These are phyloP conservation scores for Helicoverpa assulta DNA, from an alignment of 2,888 invertebrate species.

Conservation along the genomic window DNA sequence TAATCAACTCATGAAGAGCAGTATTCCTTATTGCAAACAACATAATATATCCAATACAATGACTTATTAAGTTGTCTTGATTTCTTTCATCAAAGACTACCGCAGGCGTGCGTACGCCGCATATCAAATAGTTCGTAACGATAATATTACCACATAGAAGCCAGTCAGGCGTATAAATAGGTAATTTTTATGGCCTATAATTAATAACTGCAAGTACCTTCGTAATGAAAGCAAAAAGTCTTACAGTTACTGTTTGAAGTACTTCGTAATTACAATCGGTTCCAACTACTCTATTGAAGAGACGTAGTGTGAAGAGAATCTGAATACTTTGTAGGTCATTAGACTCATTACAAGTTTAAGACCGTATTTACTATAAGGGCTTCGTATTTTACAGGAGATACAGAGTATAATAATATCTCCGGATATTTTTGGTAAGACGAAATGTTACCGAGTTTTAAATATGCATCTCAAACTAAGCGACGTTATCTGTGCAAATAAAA, in stretches of 20 bases:
- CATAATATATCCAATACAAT: background rate
- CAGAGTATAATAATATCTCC: background rate
- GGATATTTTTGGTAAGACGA: background rate
- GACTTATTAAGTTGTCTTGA: conserved; percentile 14
- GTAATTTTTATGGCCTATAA: conserved; percentile 68
- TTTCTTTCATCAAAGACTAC: conserved; percentile 18
- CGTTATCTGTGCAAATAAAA: background rate
- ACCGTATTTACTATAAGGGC: background rate
- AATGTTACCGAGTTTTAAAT: too few species aligned
- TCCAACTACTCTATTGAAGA: conserved; percentile 24
- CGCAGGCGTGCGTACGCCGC: conserved; percentile 27
- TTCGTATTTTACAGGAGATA: background rate
- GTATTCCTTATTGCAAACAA: background rate
- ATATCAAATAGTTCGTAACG: conserved; percentile 46
- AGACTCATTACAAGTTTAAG: background rate
- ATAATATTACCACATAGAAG: conserved; percentile 45
- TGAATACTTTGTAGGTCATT: too few species aligned
- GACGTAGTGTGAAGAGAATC: conserved; percentile 1
- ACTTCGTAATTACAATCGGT: conserved; percentile 51
- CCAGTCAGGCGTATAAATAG: conserved; percentile 66
- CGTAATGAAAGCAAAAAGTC: conserved; percentile 72
- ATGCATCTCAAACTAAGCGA: too few species aligned
- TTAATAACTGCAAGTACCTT: conserved; percentile 60
- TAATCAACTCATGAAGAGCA: background rate
- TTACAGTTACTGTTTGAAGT: conserved; percentile 52